Evolutionary conservation across 2,797 vertebrate species (phyloP).

Genomic region (Tokudaia tokunoshimensis): DNA sequence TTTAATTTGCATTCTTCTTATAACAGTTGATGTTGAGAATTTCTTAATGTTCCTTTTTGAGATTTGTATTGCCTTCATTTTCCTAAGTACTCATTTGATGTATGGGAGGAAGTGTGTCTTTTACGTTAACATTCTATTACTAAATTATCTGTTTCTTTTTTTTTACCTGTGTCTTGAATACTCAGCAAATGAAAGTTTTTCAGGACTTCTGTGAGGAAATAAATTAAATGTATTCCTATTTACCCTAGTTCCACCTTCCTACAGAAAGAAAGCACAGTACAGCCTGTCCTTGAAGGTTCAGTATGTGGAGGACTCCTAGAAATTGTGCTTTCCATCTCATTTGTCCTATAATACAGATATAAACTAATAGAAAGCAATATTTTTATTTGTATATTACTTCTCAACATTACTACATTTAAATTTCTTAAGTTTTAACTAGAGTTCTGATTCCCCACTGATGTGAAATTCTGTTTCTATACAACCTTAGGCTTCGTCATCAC

Average conservation of each 20-base stretch:
- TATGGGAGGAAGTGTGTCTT: neutral
- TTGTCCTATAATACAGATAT: neutral
- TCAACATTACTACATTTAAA: neutral
- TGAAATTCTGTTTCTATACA: neutral
- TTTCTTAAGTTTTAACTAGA: neutral
- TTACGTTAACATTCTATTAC: neutral
- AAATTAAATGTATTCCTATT: neutral
- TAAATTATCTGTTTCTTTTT: neutral
- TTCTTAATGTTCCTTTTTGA: neutral
- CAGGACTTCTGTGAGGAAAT: neutral
- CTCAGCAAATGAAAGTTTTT: neutral
- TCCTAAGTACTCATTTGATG: neutral
- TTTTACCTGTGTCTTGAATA: neutral
- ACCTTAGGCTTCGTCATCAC: neutral
- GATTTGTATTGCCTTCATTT: neutral
- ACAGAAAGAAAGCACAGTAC: neutral
- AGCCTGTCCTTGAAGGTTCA: neutral
- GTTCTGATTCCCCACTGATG: neutral
- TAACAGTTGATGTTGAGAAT: no score
- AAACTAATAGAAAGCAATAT: neutral
- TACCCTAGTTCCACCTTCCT: neutral
- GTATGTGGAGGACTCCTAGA: neutral
- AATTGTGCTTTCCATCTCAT: neutral
- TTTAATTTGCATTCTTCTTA: neutral
- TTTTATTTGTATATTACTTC: neutral